phyloP scores from a whole-genome alignment of 2,797 vertebrate genomes.

The Glyptemys insculpta region DNA sequence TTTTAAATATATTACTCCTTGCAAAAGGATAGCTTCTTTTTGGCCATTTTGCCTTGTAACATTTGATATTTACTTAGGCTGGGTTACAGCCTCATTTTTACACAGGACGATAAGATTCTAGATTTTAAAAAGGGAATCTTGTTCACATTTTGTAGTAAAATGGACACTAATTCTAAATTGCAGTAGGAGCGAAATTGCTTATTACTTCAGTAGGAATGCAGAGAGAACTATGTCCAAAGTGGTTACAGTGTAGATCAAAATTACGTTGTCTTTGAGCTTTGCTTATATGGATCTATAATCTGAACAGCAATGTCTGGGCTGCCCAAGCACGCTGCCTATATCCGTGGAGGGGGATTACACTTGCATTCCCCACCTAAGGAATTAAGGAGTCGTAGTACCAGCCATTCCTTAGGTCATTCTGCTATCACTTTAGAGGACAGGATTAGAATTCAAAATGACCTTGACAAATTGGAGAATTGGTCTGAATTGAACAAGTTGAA shows the following conservation, averaged over 20 bases:
- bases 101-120: not conserved
- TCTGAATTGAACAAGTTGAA: not conserved
- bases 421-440: not conserved
- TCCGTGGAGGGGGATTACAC: not conserved
- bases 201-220: not conserved
- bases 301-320: not conserved
- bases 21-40: not conserved
- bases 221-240: not conserved
- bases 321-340: not conserved
- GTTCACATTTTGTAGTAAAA: slow-evolving; percentile 5
- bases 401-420: not conserved
- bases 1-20: not conserved
- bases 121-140: not conserved
- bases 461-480: not conserved
- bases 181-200: not conserved
- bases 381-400: not conserved
- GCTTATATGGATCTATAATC: not conserved
- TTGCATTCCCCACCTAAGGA: not conserved
- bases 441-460: not conserved
- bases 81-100: not conserved
- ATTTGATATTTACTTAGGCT: not conserved
- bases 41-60: not conserved
- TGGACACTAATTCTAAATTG: not conserved
- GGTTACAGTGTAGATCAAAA: not conserved
- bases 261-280: not conserved